phyloP scores from a whole-genome alignment of 2,888 invertebrate genomes.

The Elmis aenea region DNA sequence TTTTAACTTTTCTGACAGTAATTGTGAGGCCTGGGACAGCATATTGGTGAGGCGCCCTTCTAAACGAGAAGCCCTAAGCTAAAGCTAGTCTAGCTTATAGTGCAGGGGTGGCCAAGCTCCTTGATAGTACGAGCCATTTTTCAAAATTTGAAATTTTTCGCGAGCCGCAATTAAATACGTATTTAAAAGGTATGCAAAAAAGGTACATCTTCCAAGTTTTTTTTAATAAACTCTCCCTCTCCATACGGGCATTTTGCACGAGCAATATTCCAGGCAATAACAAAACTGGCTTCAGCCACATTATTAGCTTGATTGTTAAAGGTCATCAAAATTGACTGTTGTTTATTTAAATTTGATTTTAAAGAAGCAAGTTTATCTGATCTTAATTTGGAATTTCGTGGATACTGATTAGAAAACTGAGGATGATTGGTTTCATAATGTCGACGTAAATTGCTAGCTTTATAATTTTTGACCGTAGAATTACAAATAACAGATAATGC shows the following conservation, averaged over 20 bases:
- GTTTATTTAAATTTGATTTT: conserved; percentile 19
- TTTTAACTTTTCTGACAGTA: too few species aligned
- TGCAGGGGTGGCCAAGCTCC: too few species aligned
- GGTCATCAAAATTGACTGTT: conserved; percentile 17
- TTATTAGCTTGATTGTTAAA: conserved; percentile 18
- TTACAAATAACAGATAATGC: conserved; percentile 10
- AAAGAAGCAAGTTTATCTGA: conserved; percentile 16
- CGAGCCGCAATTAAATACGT: too few species aligned
- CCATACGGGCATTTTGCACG: conserved; percentile 14
- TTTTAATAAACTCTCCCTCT: conserved; percentile 14
- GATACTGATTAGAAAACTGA: conserved; percentile 15
- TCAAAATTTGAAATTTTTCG: too few species aligned
- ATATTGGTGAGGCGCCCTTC: too few species aligned
- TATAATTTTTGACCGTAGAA: conserved; percentile 10
- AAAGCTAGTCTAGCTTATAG: too few species aligned
- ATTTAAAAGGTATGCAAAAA: too few species aligned
- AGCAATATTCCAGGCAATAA: conserved; percentile 16
- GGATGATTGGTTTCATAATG: conserved; percentile 14
- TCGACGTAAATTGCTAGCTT: conserved; percentile 15
- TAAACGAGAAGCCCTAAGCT: too few species aligned
- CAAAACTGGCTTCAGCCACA: conserved; percentile 17
- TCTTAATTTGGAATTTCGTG: conserved; percentile 15
- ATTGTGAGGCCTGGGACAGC: too few species aligned
- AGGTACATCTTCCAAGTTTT: conserved; percentile 10
- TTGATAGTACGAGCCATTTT: too few species aligned